phyloP scores from a whole-genome alignment of 2,888 invertebrate genomes.

The Elegia similella region DNA sequence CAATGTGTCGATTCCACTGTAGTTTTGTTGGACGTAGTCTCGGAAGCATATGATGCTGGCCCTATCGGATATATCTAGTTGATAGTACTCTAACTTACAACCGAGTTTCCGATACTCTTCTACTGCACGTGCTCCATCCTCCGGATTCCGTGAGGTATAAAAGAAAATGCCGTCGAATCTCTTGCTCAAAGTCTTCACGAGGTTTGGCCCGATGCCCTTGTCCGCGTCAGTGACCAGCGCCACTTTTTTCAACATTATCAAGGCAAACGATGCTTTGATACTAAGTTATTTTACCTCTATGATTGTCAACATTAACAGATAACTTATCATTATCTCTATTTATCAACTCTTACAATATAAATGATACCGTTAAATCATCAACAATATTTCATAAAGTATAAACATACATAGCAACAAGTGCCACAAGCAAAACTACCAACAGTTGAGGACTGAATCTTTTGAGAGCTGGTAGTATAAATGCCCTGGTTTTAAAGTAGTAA shows the following conservation, averaged over 20 bases:
- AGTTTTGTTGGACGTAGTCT: constrained; percentile 69
- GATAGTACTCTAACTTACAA: constrained; percentile 32
- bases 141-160: constrained; percentile 61
- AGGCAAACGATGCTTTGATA: neutral
- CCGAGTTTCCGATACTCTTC: neutral
- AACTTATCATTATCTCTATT: neutral
- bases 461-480: constrained; percentile 12
- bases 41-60: constrained; percentile 76
- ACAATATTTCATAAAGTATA: neutral
- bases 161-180: constrained; percentile 64
- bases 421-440: neutral
- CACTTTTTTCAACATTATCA: constrained; percentile 24
- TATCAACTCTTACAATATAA: neutral
- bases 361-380: no score
- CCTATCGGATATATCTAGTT: constrained; percentile 83
- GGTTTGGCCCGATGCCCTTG: constrained; percentile 31
- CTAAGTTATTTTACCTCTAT: neutral
- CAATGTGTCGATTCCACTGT: constrained; percentile 84
- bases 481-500: constrained; percentile 56
- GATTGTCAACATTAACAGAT: neutral
- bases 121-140: neutral
- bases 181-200: constrained; percentile 70
- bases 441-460: neutral
- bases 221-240: constrained; percentile 42
- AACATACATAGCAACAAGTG: neutral